phyloP scores from a whole-genome alignment of 2,797 vertebrate genomes.

The Ambastaia sidthimunki region DNA sequence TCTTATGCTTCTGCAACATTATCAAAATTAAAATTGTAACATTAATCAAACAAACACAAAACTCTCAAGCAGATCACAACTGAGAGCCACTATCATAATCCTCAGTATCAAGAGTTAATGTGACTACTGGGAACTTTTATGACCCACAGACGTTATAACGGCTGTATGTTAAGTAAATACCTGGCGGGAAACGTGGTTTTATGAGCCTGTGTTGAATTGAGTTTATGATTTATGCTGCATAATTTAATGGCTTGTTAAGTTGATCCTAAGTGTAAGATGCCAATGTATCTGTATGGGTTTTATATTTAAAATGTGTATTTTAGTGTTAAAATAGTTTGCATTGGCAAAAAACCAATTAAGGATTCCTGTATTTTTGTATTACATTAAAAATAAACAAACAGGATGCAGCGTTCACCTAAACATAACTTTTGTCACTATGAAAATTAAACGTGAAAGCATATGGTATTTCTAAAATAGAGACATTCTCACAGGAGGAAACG shows the following conservation, averaged over 20 bases:
- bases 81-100: background rate
- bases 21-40: no score
- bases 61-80: background rate
- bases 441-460: no score
- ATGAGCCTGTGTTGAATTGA: background rate
- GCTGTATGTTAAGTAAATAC: background rate
- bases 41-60: no score
- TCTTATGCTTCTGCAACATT: background rate
- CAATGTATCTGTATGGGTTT: background rate
- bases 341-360: background rate
- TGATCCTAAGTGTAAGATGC: background rate
- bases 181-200: background rate
- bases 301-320: background rate
- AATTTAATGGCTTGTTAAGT: background rate
- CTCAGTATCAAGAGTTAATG: background rate
- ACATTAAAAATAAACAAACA: background rate
- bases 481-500: slow-evolving; percentile 41
- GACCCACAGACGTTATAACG: background rate
- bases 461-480: background rate
- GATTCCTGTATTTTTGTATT: background rate
- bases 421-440: no score
- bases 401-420: no score
- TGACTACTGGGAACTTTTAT: background rate
- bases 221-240: background rate
- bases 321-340: background rate